Evolutionary conservation across 1,140 invertebrate genomes (phyloP).

Genomic region (Temnothorax longispinosus): DNA sequence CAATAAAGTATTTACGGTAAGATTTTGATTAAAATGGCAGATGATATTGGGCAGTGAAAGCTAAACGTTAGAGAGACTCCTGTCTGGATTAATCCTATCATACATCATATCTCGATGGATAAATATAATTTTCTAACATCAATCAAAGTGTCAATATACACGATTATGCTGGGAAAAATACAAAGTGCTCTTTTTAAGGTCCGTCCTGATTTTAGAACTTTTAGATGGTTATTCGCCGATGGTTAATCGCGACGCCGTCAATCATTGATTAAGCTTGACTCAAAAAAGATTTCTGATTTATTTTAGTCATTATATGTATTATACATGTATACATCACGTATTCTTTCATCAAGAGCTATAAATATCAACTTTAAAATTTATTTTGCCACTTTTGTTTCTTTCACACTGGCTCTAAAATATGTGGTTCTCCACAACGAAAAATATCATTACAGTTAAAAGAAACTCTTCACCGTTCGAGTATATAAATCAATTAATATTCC

Average conservation of each 20-base stretch:
- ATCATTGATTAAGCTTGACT: not conserved
- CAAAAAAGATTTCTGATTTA: not conserved
- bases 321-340: not conserved
- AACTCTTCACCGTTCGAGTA: not conserved
- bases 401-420: no score
- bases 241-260: not conserved
- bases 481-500: not conserved
- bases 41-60: not conserved
- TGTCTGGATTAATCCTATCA: not conserved
- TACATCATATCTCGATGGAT: not conserved
- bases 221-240: not conserved
- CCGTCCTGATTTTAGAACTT: not conserved
- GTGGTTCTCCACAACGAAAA: not conserved
- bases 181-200: not conserved
- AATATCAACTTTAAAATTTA: not conserved
- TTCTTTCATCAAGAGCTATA: not conserved
- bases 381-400: no score
- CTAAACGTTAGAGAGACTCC: not conserved
- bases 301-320: not conserved
- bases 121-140: constrained; percentile 13
- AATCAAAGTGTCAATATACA: constrained; percentile 10
- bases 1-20: not conserved
- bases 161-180: constrained; percentile 15
- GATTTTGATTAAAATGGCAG: not conserved
- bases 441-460: not conserved